Conservation (phyloP, 2,113 vertebrate species). For the Camelus bactrianus region DNA sequence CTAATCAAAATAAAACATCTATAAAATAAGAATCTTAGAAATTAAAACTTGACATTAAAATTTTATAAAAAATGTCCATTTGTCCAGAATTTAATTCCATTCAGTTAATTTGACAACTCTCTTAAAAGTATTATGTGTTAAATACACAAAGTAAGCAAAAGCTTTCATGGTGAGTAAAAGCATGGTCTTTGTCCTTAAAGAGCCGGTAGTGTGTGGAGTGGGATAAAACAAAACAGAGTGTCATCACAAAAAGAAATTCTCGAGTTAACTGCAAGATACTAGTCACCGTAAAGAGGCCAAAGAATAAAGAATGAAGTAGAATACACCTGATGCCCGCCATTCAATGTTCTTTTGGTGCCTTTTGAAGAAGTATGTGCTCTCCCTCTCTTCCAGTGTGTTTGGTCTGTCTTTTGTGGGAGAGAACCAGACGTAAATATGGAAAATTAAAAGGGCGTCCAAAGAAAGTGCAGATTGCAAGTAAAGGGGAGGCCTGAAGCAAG, state of each 20-base stretch:
- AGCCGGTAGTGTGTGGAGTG: not conserved
- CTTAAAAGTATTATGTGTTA: not conserved
- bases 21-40: not conserved
- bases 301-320: not conserved
- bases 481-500: not conserved
- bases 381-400: not conserved
- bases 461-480: not conserved
- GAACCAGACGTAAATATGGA: not conserved
- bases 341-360: not conserved
- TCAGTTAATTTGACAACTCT: not conserved
- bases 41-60: constrained; percentile 22
- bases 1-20: not conserved
- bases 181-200: not conserved
- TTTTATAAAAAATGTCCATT: not conserved
- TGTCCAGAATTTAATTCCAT: constrained; percentile 33
- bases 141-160: not conserved
- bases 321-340: not conserved
- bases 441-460: not conserved
- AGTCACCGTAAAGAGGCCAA: not conserved
- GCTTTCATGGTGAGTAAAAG: not conserved
- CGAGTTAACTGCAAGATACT: not conserved
- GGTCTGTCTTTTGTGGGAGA: not conserved
- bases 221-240: not conserved
- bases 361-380: not conserved
- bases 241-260: not conserved